A percentile compares a stretch with the other conserved stretches of the same genome.
Conservation (phyloP, 2,888 invertebrate genomes). For the Ecdyonurus torrentis region DNA sequence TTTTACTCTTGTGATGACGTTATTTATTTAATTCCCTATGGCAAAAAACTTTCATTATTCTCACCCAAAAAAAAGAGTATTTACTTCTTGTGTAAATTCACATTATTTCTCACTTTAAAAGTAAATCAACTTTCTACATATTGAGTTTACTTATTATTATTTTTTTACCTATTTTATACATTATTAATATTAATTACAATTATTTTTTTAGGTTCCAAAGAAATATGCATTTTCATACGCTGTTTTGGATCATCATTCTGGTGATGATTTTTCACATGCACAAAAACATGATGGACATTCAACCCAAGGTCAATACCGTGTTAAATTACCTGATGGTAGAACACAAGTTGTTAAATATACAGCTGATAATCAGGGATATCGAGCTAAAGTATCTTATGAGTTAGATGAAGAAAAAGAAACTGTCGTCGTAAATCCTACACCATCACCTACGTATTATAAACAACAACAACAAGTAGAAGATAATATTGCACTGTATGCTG, state of each 20-base stretch:
- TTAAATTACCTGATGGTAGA: conserved; percentile 47
- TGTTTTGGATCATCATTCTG: conserved; percentile 39
- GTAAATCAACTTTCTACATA: too few species aligned
- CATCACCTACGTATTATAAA: background rate
- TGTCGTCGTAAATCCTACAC: background rate
- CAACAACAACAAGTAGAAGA: background rate
- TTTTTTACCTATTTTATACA: background rate
- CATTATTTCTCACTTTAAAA: too few species aligned
- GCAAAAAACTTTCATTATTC: too few species aligned
- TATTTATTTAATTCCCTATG: too few species aligned
- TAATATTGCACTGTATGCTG: background rate
- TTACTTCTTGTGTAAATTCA: too few species aligned
- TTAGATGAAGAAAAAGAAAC: conserved; percentile 8
- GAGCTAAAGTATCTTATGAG: conserved; percentile 15
- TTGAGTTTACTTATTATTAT: too few species aligned
- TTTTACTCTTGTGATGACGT: too few species aligned
- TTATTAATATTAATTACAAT: background rate
- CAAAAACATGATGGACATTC: conserved; percentile 42
- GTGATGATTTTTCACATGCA: conserved; percentile 49
- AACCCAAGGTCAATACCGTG: conserved; percentile 48
- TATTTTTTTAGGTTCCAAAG: conserved; percentile 22
- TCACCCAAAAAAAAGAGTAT: too few species aligned
- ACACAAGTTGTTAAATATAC: conserved; percentile 31
- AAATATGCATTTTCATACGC: conserved; percentile 48
- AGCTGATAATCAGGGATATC: conserved; percentile 17